These are phyloP conservation scores for Phrynosoma platyrhinos DNA, from an alignment of 2,113 vertebrate species.

Conservation along the genomic window DNA sequence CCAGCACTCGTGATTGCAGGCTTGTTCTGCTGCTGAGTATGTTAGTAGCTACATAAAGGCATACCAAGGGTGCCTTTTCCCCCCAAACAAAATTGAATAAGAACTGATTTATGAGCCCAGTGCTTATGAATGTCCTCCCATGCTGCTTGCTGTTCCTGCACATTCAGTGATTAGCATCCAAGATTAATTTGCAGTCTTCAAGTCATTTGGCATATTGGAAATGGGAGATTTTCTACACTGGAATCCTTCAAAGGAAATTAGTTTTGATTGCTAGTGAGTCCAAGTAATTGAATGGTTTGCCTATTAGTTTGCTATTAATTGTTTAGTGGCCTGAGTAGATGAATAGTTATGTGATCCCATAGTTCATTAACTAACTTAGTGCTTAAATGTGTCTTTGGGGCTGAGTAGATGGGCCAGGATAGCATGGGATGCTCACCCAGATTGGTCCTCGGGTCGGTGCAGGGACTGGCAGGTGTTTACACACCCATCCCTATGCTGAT, in stretches of 20 bases:
- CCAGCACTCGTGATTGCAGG: background rate
- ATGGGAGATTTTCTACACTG: background rate
- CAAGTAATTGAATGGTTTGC: background rate
- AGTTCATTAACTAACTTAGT: no score
- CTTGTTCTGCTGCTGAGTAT: background rate
- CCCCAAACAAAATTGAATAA: background rate
- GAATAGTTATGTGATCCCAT: background rate
- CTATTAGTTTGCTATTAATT: constrained; percentile 1
- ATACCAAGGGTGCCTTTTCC: background rate
- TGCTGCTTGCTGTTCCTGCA: background rate
- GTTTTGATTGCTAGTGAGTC: constrained; percentile 4
- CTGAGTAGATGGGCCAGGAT: no score
- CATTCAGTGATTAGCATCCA: constrained; percentile 8
- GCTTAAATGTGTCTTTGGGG: no score
- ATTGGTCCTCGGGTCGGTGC: no score
- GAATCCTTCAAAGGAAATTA: background rate
- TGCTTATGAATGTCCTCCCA: background rate
- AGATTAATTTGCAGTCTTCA: constrained; percentile 28
- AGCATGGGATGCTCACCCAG: no score
- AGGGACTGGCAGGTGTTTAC: no score
- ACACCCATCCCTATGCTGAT: no score
- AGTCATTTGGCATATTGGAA: background rate
- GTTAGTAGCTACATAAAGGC: background rate
- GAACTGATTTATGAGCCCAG: background rate
- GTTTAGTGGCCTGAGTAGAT: background rate